Evolutionary conservation across 1,140 invertebrate species (phyloP).

Genomic region (Hyphantria cunea): DNA sequence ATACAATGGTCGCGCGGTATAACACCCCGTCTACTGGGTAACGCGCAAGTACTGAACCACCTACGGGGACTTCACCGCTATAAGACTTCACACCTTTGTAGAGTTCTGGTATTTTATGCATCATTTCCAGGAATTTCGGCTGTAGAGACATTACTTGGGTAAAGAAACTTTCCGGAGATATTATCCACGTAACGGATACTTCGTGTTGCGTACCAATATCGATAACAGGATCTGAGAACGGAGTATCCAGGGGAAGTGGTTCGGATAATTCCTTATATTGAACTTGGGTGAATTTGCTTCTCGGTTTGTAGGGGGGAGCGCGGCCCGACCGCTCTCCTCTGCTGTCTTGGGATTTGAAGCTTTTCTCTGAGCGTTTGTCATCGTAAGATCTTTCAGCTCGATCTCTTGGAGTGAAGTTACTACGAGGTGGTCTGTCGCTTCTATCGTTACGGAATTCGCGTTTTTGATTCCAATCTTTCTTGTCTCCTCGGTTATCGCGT

Average conservation of each 20-base stretch:
- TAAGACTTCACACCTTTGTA: constrained; percentile 83
- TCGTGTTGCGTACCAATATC: constrained; percentile 66
- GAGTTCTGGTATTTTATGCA: constrained; percentile 86
- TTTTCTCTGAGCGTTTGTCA: constrained; percentile 61
- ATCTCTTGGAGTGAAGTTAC: constrained; percentile 66
- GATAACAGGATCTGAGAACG: constrained; percentile 51
- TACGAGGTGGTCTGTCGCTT: constrained; percentile 42
- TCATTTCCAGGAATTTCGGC: constrained; percentile 84
- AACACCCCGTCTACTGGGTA: constrained; percentile 86
- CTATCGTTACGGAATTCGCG: constrained; percentile 46
- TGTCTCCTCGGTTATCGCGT: constrained; percentile 58
- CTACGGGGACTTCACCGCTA: constrained; percentile 73
- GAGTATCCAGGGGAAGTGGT: constrained; percentile 50
- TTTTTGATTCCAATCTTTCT: constrained; percentile 62
- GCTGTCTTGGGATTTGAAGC: constrained; percentile 54
- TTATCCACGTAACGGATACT: constrained; percentile 71
- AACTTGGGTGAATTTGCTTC: constrained; percentile 57
- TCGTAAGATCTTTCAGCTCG: constrained; percentile 58
- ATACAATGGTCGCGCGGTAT: constrained; percentile 85
- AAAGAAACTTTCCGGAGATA: constrained; percentile 85
- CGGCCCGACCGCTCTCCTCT: constrained; percentile 46
- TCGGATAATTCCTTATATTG: constrained; percentile 60
- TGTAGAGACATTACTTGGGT: constrained; percentile 83
- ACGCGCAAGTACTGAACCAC: constrained; percentile 85
- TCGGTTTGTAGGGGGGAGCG: constrained; percentile 51